A percentile compares a stretch with the other conserved stretches of the same genome.
Conservation (phyloP, 37 sponge, comb jelly and placozoan genomes). For the Chondrilla cf. caribensis region DNA sequence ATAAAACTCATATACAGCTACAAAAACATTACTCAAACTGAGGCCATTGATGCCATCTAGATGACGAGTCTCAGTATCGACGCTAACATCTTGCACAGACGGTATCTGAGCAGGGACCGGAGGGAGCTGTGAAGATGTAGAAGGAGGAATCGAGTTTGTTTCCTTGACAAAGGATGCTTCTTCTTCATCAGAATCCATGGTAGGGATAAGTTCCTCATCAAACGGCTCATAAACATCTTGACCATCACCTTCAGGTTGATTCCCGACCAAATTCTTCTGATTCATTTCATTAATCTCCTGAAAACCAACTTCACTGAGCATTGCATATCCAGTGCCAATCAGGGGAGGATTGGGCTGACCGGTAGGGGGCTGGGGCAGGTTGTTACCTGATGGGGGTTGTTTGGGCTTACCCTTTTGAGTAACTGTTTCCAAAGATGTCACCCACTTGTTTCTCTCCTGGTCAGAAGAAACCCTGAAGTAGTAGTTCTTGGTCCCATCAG, state of each 20-base stretch:
- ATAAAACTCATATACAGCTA: constrained; percentile 70
- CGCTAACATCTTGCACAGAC: neutral
- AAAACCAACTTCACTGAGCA: neutral
- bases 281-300: neutral
- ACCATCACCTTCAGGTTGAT: neutral
- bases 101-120: constrained; percentile 31
- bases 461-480: constrained; percentile 48
- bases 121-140: constrained; percentile 5
- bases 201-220: neutral
- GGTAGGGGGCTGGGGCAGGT: neutral
- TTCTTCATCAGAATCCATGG: constrained; percentile 5
- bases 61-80: constrained; percentile 61
- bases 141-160: neutral
- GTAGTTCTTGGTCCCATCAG: constrained; percentile 37
- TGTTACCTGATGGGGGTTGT: neutral
- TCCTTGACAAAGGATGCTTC: no score
- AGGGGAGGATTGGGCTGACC: neutral
- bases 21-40: constrained; percentile 63
- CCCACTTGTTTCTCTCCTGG: constrained; percentile 51
- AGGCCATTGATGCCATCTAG: constrained; percentile 35
- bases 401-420: neutral
- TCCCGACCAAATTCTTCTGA: constrained; percentile 5
- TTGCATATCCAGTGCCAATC: neutral
- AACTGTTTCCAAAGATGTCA: constrained; percentile 9
- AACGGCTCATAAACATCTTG: constrained; percentile 20